A percentile compares a stretch with the other conserved stretches of the same genome.
phyloP scores from a whole-genome alignment of 2,888 invertebrate genomes.

The Athalia circularis region DNA sequence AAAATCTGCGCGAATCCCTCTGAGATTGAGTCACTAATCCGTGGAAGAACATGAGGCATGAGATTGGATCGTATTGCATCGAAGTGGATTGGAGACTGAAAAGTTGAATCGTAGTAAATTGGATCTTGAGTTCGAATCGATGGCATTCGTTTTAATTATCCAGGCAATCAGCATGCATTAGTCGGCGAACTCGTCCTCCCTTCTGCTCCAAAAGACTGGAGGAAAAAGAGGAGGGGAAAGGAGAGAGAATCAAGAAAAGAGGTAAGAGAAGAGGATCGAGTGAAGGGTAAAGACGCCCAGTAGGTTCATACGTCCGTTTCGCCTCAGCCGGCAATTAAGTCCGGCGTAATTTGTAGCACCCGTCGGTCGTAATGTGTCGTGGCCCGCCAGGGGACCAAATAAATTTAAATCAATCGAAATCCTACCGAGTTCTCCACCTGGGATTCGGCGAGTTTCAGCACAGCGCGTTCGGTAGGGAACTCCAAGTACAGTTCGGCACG shows the following conservation, averaged over 20 bases:
- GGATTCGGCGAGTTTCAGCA: conserved; percentile 31
- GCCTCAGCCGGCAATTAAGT: conserved; percentile 46
- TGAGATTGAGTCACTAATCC: conserved; percentile 46
- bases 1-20: conserved; percentile 17
- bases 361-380: conserved; percentile 47
- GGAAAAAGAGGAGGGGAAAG: neutral
- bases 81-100: conserved; percentile 36
- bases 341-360: conserved; percentile 48
- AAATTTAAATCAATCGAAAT: conserved; percentile 49
- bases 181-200: conserved; percentile 44
- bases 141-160: conserved; percentile 50
- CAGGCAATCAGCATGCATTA: conserved; percentile 49
- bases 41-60: conserved; percentile 21
- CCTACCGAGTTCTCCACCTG: conserved; percentile 39
- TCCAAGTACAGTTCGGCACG: conserved; percentile 34
- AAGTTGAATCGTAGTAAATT: conserved; percentile 35
- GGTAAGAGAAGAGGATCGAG: conserved; percentile 19
- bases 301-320: conserved; percentile 45
- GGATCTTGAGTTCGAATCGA: conserved; percentile 41
- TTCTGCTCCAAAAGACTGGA: conserved; percentile 20
- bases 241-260: conserved; percentile 17
- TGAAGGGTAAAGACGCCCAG: conserved; percentile 35
- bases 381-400: conserved; percentile 47
- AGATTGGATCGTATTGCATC: conserved; percentile 42
- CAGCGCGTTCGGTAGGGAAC: conserved; percentile 18